These are phyloP conservation scores for Corvus cornix DNA, from an alignment of 2,113 vertebrate genomes.

Conservation along the genomic window DNA sequence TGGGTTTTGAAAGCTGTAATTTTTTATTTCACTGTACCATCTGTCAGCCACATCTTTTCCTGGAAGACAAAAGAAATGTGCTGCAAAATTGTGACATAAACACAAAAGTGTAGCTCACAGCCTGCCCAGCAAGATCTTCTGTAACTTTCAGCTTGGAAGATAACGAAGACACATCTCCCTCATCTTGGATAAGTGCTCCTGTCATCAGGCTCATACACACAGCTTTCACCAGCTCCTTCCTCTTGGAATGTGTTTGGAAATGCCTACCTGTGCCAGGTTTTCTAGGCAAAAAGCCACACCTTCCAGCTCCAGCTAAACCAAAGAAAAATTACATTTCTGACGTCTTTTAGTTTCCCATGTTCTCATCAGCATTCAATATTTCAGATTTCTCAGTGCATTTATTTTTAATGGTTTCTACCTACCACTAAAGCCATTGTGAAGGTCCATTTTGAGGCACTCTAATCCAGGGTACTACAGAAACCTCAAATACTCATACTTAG, in stretches of 20 bases:
- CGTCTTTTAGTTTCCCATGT: neutral
- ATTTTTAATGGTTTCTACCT: neutral
- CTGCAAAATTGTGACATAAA: neutral
- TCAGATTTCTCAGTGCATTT: neutral
- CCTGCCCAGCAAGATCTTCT: neutral
- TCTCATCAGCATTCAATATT: neutral
- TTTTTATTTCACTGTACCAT: constrained; percentile 96
- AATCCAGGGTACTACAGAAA: neutral
- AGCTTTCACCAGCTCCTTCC: neutral
- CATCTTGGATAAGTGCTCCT: neutral
- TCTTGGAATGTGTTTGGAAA: neutral
- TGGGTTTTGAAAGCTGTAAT: constrained; percentile 92
- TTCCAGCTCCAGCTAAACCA: neutral
- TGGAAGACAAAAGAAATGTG: constrained; percentile 61
- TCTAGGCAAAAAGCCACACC: neutral
- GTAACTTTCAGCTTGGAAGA: neutral
- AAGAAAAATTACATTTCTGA: neutral
- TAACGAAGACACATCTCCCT: neutral
- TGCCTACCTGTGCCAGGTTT: neutral
- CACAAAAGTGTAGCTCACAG: neutral
- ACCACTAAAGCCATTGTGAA: neutral
- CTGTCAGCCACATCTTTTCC: constrained; percentile 93
- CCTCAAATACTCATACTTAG: neutral
- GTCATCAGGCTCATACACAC: neutral
- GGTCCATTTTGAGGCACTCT: neutral